A percentile compares a stretch with the other conserved stretches of the same genome.
These are phyloP conservation scores for Neelides sp. DNA, from an alignment of 1,140 invertebrate species.

Conservation along the genomic window DNA sequence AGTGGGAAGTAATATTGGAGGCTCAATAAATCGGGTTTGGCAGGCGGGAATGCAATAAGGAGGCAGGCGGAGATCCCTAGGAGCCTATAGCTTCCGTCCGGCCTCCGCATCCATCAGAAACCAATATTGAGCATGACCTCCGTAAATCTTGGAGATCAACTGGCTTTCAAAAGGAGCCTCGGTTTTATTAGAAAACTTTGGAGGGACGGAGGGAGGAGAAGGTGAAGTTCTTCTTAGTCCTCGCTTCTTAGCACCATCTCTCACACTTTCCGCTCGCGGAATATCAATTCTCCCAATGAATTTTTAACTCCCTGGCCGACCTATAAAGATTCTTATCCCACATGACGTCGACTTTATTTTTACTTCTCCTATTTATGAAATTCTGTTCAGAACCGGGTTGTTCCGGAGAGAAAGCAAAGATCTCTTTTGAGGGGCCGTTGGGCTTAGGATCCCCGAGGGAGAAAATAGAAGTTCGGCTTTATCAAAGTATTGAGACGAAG, in stretches of 20 bases:
- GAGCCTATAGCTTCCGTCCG: too few relatives aligned
- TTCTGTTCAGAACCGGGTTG: too few relatives aligned
- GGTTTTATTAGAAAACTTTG: background rate
- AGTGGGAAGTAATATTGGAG: too few relatives aligned
- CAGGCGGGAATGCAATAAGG: too few relatives aligned
- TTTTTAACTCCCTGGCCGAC: conserved; percentile 7
- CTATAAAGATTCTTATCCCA: too few relatives aligned
- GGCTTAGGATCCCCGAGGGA: too few relatives aligned
- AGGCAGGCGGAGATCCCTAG: background rate
- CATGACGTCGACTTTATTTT: too few relatives aligned
- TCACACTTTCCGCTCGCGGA: conserved; percentile 3
- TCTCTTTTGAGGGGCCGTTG: too few relatives aligned
- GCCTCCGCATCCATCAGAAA: conserved; percentile 22
- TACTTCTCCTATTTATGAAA: too few relatives aligned
- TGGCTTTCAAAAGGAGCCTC: background rate
- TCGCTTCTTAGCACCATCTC: background rate
- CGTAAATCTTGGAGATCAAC: conserved; percentile 25
- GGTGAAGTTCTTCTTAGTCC: background rate
- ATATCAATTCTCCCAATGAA: conserved; percentile 14
- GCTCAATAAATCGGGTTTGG: background rate
- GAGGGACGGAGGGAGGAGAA: background rate
- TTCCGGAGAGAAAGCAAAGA: too few relatives aligned
- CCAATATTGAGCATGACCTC: conserved; percentile 27
- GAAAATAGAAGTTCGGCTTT: too few relatives aligned
- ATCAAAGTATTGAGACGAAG: too few relatives aligned